These are phyloP conservation scores for Spodoptera frugiperda DNA, from an alignment of 1,140 invertebrate species.

Conservation along the genomic window DNA sequence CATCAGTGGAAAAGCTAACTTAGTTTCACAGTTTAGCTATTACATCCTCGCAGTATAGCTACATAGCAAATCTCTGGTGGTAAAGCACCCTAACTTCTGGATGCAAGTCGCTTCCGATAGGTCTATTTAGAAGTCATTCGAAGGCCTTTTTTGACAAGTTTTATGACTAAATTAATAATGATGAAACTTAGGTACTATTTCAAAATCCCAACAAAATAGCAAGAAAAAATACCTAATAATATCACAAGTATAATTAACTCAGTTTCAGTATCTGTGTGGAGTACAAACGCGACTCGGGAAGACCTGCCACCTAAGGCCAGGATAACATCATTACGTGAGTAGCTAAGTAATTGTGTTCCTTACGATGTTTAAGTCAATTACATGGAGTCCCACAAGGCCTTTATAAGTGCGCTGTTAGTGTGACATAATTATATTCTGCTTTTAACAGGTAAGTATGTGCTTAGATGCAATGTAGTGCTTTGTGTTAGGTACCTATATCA, in stretches of 20 bases:
- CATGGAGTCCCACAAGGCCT: slow-evolving; percentile 9
- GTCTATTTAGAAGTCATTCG: no score
- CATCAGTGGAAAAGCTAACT: no score
- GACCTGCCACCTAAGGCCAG: slow-evolving; percentile 58
- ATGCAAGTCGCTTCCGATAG: no score
- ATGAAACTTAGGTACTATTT: no score
- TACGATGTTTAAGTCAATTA: slow-evolving; percentile 45
- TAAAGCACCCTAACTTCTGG: no score
- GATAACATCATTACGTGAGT: slow-evolving; percentile 67
- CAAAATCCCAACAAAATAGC: no score
- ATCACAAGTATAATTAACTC: slow-evolving; percentile 45
- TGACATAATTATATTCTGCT: background rate
- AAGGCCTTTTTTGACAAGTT: no score
- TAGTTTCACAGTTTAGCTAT: no score
- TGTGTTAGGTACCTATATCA: no score
- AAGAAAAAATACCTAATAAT: background rate
- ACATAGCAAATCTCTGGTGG: no score
- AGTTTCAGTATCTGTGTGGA: slow-evolving; percentile 63
- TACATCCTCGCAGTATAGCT: no score
- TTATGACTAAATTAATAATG: no score
- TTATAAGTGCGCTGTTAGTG: slow-evolving; percentile 13
- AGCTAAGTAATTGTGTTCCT: slow-evolving; percentile 40
- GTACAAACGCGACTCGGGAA: slow-evolving; percentile 50
- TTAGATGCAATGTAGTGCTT: background rate
- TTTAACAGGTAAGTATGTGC: background rate